These are phyloP conservation scores for Phaenicophaeus curvirostris DNA, from an alignment of 2,797 vertebrate genomes.

Conservation along the genomic window DNA sequence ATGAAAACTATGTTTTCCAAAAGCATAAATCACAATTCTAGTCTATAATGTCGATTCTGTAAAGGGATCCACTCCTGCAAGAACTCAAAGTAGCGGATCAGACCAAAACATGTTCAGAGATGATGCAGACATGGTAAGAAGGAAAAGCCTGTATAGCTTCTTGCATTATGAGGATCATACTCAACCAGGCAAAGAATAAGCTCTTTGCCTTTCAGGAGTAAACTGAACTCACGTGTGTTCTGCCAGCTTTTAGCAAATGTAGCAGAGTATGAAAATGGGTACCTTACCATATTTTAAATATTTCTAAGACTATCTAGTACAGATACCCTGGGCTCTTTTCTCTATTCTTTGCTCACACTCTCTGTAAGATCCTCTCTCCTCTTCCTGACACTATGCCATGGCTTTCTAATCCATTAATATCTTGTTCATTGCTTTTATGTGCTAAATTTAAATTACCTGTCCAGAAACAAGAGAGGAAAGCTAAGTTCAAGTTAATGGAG, in stretches of 20 bases:
- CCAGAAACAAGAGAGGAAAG: background rate
- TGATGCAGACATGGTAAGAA: background rate
- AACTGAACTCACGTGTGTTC: background rate
- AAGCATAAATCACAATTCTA: background rate
- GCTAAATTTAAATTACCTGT: background rate
- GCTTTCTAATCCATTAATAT: background rate
- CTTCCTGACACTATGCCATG: background rate
- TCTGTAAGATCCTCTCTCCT: background rate
- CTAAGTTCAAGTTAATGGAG: background rate
- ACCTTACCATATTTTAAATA: background rate
- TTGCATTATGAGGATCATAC: background rate
- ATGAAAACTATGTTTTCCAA: background rate
- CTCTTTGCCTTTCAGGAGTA: background rate
- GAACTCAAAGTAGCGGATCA: background rate
- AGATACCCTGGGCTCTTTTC: background rate
- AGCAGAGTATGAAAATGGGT: background rate
- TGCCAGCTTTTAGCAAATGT: background rate
- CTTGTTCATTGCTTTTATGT: background rate
- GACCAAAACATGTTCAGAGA: background rate
- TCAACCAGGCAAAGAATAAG: background rate
- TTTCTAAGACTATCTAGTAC: background rate
- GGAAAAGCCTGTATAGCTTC: background rate
- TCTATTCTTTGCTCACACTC: background rate
- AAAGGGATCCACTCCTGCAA: background rate
- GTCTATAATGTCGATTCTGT: background rate